A percentile compares a stretch with the other conserved stretches of the same genome.
These are phyloP conservation scores for Drosophila lacicola DNA, from an alignment of 2,888 invertebrate species.

Conservation along the genomic window DNA sequence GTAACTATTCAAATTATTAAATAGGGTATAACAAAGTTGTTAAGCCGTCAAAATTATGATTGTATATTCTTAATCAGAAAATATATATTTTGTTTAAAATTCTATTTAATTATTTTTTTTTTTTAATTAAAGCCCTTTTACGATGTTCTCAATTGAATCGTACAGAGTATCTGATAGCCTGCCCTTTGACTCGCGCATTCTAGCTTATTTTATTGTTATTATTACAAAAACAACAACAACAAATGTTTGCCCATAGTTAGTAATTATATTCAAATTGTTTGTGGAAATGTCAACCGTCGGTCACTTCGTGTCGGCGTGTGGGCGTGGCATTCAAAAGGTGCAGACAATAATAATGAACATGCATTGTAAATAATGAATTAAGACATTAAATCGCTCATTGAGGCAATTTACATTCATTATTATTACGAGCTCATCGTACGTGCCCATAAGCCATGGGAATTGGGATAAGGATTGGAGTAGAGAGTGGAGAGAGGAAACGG, in stretches of 20 bases:
- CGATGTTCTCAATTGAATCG: neutral
- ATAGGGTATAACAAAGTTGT: too few species aligned
- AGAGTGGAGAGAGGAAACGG: neutral
- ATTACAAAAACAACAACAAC: conserved; percentile 4
- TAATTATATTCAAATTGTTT: conserved; percentile 69
- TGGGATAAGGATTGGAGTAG: conserved; percentile 50
- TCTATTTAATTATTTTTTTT: too few species aligned
- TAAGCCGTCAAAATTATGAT: too few species aligned
- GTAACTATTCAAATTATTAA: too few species aligned
- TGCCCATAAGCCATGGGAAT: conserved; percentile 83
- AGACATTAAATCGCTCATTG: conserved; percentile 83
- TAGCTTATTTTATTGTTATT: conserved; percentile 6
- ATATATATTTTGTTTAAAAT: too few species aligned
- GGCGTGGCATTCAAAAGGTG: conserved; percentile 42
- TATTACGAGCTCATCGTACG: conserved; percentile 76
- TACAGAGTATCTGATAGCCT: conserved; percentile 3
- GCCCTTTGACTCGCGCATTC: neutral
- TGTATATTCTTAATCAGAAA: too few species aligned
- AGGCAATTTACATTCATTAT: conserved; percentile 81
- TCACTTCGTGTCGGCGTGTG: conserved; percentile 38
- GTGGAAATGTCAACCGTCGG: conserved; percentile 48
- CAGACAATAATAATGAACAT: conserved; percentile 54
- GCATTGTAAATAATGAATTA: conserved; percentile 77
- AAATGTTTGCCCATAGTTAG: conserved; percentile 34
- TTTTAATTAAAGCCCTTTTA: too few species aligned